Evolutionary conservation across 2,797 vertebrate species (phyloP).

Genomic region (Gambelia wislizenii): DNA sequence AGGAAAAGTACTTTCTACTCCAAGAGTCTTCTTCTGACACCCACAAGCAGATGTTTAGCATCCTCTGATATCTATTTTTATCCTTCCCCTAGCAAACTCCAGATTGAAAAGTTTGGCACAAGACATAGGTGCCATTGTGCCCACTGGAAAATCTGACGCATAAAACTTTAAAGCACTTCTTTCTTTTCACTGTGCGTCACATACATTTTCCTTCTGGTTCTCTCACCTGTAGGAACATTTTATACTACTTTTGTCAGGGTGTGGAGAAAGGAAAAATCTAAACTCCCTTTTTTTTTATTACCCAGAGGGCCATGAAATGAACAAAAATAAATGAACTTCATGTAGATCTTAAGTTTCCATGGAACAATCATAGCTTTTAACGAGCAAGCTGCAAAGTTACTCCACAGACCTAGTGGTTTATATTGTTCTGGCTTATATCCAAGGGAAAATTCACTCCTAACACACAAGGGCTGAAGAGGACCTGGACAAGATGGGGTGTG

Average conservation of each 20-base stretch:
- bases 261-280: conserved; percentile 42
- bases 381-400: conserved; percentile 36
- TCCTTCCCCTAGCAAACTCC: neutral
- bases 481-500: no score
- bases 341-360: conserved; percentile 49
- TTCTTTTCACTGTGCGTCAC: conserved; percentile 24
- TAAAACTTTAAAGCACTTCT: neutral
- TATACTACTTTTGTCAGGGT: conserved; percentile 15
- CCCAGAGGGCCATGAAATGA: conserved; percentile 36
- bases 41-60: conserved; percentile 5
- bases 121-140: neutral
- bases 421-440: conserved; percentile 8
- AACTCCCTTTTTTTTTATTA: conserved; percentile 11
- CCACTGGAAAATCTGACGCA: conserved; percentile 30
- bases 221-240: neutral
- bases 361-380: conserved; percentile 55
- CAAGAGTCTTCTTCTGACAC: neutral
- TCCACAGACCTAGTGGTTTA: conserved; percentile 31
- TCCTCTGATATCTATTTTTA: neutral
- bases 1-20: neutral
- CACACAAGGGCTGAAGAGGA: no score
- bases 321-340: conserved; percentile 44
- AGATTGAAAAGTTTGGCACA: conserved; percentile 12
- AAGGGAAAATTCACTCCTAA: neutral
- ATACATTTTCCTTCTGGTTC: conserved; percentile 26